Base-by-base conservation (phyloP, 2,113 vertebrate genomes). In the Salminus brasiliensis region DNA sequence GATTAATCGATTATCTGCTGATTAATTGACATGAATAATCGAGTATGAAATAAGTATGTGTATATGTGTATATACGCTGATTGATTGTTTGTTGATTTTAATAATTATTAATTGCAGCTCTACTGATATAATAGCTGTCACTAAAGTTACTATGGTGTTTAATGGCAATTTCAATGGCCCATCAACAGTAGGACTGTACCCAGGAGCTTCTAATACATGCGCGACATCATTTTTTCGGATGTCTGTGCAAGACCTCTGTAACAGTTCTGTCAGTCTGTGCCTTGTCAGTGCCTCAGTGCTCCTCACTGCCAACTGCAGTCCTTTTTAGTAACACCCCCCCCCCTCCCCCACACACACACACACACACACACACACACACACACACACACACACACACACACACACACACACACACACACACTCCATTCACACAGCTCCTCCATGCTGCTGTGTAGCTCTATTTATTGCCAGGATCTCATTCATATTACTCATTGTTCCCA, bases 401-500 rank as follows among this genome's bases (percentile, higher is more conserved):
- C n/a, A n/a, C n/a, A n/a, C n/a, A n/a, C n/a, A n/a, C n/a, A n/a
- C 36, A 55, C 55, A 18, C 47, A 21, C 52, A 36, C 32, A 10
- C 39, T 29, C 59, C 67, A 74, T 83, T 70, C 66, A 67, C 62
- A 15, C 32, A 27, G 55, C 21, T 63, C 43, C 36, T 77, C 21
- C 65, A 57, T 69, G 68, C 83, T 75, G 82, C 87, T 78, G 88
- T 82, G 82, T 83, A 84, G 74, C 60, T 72, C 76, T 86, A 82
- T 87, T 89, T 85, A 88, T 90, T 83, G 57, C 55, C 76, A 59
- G 66, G 70, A 81, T 81, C 78, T 87, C 87, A 86, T 87, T 87
- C 85, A 80, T 88, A 88, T 89, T 82, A 79, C 82, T 85, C 82
- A 84, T 80, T 78, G 83, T 79, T 88, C 81, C 86, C 82, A 84